Percentiles rank a stretch among this genome's conserved stretches.
Evolutionary conservation across 2,888 invertebrate species (phyloP).

Genomic region (Megastigmus dorsalis): DNA sequence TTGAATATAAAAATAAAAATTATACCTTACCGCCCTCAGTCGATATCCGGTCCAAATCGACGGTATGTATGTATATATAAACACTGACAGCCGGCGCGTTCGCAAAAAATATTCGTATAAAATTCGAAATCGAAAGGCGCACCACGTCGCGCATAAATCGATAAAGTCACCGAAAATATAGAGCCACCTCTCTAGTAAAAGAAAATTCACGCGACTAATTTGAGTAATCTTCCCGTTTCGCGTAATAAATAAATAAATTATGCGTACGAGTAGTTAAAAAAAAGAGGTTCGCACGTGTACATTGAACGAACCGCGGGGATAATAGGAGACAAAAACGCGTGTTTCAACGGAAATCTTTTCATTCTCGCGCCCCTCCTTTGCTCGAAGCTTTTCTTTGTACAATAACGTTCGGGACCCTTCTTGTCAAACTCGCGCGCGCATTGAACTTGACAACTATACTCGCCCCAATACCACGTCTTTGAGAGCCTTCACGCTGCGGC

Average conservation of each 20-base stretch:
- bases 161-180: too few species aligned
- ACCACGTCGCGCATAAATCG: conserved; percentile 11
- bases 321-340: neutral
- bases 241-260: conserved; percentile 15
- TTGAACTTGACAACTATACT: neutral
- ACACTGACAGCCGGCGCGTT: too few species aligned
- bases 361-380: neutral
- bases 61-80: too few species aligned
- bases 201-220: conserved; percentile 3
- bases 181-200: neutral
- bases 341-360: conserved; percentile 42
- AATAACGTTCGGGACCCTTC: neutral
- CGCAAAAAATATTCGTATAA: conserved; percentile 17
- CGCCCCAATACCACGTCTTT: neutral
- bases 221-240: neutral
- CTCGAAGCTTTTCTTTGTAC: conserved; percentile 21
- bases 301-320: too few species aligned
- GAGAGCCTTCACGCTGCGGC: neutral
- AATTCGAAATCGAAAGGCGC: neutral
- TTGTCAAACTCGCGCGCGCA: neutral
- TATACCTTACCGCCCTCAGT: too few species aligned
- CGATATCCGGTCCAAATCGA: too few species aligned
- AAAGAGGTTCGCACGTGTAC: too few species aligned
- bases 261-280: neutral
- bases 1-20: too few species aligned